phyloP scores from a whole-genome alignment of 2,888 invertebrate species.

The Andrena marginata region DNA sequence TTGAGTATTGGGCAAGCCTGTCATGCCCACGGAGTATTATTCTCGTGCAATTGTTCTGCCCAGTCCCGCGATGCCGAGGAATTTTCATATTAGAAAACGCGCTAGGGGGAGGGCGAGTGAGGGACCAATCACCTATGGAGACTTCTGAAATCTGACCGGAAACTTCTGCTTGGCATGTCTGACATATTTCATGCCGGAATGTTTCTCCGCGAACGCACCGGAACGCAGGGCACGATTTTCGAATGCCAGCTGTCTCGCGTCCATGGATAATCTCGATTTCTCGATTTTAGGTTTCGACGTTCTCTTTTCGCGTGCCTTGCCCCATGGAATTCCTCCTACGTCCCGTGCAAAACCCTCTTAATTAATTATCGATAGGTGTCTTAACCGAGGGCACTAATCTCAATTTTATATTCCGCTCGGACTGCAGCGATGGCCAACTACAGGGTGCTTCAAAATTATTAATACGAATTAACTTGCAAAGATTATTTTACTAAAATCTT shows the following conservation, averaged over 20 bases:
- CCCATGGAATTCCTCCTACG: not conserved
- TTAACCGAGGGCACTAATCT: not conserved
- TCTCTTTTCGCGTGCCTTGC: not conserved
- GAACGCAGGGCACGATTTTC: constrained; percentile 64
- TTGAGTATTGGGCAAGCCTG: not conserved
- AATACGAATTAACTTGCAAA: no score
- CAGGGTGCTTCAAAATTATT: no score
- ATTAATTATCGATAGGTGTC: constrained; percentile 8
- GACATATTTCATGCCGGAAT: constrained; percentile 68
- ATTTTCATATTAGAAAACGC: constrained; percentile 37
- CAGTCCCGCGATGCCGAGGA: not conserved
- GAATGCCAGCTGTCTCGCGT: constrained; percentile 47
- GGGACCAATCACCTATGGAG: constrained; percentile 38
- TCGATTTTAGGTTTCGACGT: constrained; percentile 12
- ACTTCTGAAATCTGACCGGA: constrained; percentile 44
- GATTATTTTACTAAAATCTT: no score
- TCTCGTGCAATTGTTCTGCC: not conserved
- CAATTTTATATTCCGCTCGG: not conserved
- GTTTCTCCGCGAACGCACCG: constrained; percentile 65
- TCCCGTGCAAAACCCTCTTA: not conserved
- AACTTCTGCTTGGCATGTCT: constrained; percentile 64
- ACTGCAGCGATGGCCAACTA: not conserved
- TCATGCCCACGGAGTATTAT: not conserved
- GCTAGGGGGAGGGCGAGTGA: not conserved
- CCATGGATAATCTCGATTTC: constrained; percentile 40